phyloP scores from a whole-genome alignment of 2,113 vertebrate species.

The Neodon shergylaensis region DNA sequence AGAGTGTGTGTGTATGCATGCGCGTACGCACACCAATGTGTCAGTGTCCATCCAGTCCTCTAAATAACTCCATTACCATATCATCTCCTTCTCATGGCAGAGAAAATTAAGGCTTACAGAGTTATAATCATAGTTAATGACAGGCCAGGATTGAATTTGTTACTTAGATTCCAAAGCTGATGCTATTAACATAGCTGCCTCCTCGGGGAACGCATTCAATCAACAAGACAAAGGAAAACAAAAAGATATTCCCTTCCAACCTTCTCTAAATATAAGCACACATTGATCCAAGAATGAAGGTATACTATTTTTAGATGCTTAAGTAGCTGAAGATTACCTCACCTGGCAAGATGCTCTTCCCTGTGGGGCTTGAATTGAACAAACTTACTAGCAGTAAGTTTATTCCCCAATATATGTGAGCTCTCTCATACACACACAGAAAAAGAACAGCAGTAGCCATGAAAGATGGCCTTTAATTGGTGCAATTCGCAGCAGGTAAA shows the following conservation, averaged over 20 bases:
- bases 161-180: background rate
- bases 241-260: background rate
- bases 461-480: constrained; percentile 57
- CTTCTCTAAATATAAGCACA: background rate
- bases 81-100: background rate
- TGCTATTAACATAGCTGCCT: background rate
- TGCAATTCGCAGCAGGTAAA: constrained; percentile 37
- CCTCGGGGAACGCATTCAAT: background rate
- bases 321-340: constrained; percentile 36
- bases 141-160: background rate
- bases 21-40: background rate
- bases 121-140: background rate
- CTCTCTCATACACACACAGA: background rate
- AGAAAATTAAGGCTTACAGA: background rate
- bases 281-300: constrained; percentile 6
- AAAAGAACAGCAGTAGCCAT: background rate
- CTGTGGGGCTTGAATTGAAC: constrained; percentile 16
- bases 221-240: background rate
- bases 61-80: background rate
- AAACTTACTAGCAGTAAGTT: constrained; percentile 53
- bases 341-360: constrained; percentile 41
- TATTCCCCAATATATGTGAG: constrained; percentile 38
- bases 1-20: background rate
- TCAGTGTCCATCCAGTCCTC: background rate
- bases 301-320: constrained; percentile 51